phyloP scores from a whole-genome alignment of 2,797 vertebrate species.

The Esox lucius region DNA sequence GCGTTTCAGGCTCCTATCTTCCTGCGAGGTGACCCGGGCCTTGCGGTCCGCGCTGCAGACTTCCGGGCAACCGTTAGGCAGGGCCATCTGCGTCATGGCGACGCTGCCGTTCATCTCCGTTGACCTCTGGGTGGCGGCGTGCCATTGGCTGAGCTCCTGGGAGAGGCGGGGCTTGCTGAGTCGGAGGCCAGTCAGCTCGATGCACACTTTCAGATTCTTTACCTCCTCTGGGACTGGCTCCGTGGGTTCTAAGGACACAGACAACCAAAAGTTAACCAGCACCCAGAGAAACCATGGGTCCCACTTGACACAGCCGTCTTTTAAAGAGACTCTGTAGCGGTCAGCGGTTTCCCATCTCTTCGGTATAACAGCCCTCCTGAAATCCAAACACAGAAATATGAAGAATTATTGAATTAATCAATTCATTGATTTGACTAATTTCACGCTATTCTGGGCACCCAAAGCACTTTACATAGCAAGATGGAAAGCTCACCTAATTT shows the following conservation, averaged over 20 bases:
- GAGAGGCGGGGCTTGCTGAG: conserved; percentile 89
- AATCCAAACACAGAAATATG: background rate
- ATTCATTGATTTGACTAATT: no score
- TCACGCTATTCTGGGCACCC: no score
- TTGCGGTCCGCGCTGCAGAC: conserved; percentile 37
- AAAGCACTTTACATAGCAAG: no score
- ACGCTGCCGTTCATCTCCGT: background rate
- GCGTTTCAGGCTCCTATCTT: conserved; percentile 76
- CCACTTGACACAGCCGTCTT: no score
- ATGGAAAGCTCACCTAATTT: background rate
- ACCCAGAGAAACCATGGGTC: background rate
- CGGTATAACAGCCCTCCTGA: background rate
- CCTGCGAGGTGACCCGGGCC: conserved; percentile 76
- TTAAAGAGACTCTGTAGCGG: no score
- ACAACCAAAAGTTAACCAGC: conserved; percentile 76
- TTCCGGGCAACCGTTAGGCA: conserved; percentile 14
- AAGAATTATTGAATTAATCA: no score
- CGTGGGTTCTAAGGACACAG: conserved; percentile 76
- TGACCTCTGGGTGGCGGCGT: conserved; percentile 70
- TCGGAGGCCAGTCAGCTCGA: conserved; percentile 91
- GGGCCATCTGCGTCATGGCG: background rate
- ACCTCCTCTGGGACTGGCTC: conserved; percentile 86
- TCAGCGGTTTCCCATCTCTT: background rate
- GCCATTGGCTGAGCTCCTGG: conserved; percentile 78
- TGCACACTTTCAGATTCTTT: conserved; percentile 93